Percentiles rank a stretch among this genome's conserved stretches.
phyloP scores from a whole-genome alignment of 2,888 invertebrate species.

The Xestia sexstrigata region DNA sequence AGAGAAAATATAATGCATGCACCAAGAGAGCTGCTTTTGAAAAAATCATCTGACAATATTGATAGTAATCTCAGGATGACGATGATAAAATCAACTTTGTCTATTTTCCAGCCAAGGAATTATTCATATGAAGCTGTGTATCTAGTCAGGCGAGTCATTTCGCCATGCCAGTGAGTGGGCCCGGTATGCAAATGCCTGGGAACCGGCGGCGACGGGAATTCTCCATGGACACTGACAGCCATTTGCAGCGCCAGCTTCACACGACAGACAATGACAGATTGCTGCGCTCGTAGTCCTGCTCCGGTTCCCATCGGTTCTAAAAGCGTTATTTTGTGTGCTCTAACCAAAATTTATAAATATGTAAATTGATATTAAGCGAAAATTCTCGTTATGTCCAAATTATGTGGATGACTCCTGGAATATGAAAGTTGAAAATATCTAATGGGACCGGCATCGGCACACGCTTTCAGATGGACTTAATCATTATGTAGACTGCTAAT shows the following conservation, averaged over 20 bases:
- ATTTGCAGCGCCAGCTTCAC: slow-evolving; percentile 42
- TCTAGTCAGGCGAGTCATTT: slow-evolving; percentile 32
- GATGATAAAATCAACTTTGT: slow-evolving; percentile 6
- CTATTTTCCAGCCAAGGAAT: slow-evolving; percentile 5
- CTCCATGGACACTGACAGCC: slow-evolving; percentile 28
- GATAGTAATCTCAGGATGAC: background rate
- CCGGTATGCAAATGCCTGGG: slow-evolving; percentile 55
- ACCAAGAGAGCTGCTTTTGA: background rate
- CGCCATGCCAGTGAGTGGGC: slow-evolving; percentile 19
- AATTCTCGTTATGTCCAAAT: background rate
- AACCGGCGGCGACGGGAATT: slow-evolving; percentile 35
- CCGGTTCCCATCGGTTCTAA: slow-evolving; percentile 16
- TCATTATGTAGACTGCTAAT: background rate
- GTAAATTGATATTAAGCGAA: slow-evolving; percentile 8
- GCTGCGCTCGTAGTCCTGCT: slow-evolving; percentile 27
- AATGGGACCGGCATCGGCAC: background rate
- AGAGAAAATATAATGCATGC: background rate
- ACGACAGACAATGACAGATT: slow-evolving; percentile 53
- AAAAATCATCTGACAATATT: background rate
- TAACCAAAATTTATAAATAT: slow-evolving; percentile 4
- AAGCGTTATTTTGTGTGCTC: slow-evolving; percentile 19
- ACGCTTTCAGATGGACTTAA: background rate
- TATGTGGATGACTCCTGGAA: background rate
- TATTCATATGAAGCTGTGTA: slow-evolving; percentile 21
- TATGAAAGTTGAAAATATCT: background rate